Conservation (phyloP, 1,140 invertebrate species). For the Magallana gigas region DNA sequence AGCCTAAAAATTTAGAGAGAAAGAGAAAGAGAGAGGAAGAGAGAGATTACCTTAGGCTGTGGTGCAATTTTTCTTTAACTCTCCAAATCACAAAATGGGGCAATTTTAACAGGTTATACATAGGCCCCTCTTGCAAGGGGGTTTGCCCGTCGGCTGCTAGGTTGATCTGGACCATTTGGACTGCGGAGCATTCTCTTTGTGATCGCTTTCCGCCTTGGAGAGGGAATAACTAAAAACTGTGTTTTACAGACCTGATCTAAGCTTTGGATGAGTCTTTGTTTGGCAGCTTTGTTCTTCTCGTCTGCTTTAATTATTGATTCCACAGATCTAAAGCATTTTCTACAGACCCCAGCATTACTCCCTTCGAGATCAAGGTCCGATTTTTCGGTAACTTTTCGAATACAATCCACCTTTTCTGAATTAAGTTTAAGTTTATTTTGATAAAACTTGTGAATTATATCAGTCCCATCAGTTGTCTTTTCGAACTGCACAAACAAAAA, state of each 20-base stretch:
- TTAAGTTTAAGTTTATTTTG: too few species aligned
- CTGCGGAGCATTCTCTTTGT: neutral
- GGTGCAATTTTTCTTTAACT: too few species aligned
- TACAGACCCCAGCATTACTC: neutral
- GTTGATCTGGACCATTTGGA: neutral
- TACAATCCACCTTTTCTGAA: too few species aligned
- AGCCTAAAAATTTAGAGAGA: too few species aligned
- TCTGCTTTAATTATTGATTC: neutral
- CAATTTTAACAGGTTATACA: neutral
- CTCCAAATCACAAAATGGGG: neutral
- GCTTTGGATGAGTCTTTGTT: neutral
- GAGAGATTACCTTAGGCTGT: too few species aligned
- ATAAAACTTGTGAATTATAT: too few species aligned
- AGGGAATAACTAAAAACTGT: neutral
- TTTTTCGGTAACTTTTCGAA: too few species aligned
- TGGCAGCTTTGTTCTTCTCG: neutral
- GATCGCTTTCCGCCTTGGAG: neutral
- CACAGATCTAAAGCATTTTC: neutral
- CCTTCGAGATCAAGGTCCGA: too few species aligned
- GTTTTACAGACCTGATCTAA: neutral
- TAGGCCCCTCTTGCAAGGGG: neutral
- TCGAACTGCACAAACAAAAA: too few species aligned
- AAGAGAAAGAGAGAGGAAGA: too few species aligned
- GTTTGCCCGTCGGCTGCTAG: neutral
- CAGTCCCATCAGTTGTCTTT: too few species aligned